Evolutionary conservation across 2,797 vertebrate species (phyloP).

Genomic region (Acridotheres tristis): DNA sequence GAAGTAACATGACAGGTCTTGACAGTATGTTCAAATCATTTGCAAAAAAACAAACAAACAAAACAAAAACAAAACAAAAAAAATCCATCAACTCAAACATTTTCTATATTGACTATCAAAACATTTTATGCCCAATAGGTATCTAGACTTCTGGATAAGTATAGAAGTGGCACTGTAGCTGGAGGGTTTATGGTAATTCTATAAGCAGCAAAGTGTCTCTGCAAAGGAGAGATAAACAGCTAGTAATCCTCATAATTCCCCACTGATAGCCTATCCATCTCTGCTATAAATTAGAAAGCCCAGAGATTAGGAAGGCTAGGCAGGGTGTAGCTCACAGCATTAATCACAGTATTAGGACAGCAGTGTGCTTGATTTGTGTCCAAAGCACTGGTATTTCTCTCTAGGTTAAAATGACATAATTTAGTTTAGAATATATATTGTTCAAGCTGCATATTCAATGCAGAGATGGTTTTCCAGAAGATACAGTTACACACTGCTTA

Average conservation of each 20-base stretch:
- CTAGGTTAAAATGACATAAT: background rate
- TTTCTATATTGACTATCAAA: constrained; percentile 40
- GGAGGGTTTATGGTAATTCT: constrained; percentile 67
- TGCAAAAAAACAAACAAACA: background rate
- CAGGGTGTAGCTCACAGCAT: constrained; percentile 53
- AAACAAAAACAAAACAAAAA: background rate
- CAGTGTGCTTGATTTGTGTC: constrained; percentile 31
- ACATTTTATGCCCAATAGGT: background rate
- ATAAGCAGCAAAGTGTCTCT: constrained; percentile 68
- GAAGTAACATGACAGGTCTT: constrained; percentile 16
- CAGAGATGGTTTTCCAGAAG: background rate
- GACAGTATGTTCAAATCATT: constrained; percentile 32
- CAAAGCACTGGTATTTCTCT: constrained; percentile 14
- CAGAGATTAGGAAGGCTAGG: constrained; percentile 72
- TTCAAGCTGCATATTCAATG: background rate
- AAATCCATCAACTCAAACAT: background rate
- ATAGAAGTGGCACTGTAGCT: constrained; percentile 37
- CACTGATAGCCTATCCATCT: constrained; percentile 79
- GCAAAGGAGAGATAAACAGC: constrained; percentile 78
- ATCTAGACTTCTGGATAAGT: constrained; percentile 37
- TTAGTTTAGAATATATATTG: background rate
- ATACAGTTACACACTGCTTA: background rate
- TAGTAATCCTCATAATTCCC: constrained; percentile 79
- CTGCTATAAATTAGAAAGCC: constrained; percentile 76
- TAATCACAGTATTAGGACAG: constrained; percentile 64